These are phyloP conservation scores for Nomada flava DNA, from an alignment of 2,888 invertebrate genomes.

Conservation along the genomic window DNA sequence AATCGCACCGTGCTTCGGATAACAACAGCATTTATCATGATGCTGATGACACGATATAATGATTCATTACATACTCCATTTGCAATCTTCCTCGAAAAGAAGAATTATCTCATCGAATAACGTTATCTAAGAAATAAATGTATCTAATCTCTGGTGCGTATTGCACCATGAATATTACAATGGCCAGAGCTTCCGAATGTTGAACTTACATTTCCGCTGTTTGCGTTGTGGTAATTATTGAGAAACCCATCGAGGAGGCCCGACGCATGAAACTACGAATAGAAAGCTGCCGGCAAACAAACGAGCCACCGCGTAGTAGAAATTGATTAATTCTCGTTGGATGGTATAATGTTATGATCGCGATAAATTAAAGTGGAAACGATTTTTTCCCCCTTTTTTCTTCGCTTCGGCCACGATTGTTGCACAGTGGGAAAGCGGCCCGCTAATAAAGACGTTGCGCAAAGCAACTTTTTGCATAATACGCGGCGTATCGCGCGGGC, in stretches of 20 bases:
- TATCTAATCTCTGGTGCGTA: constrained; percentile 17
- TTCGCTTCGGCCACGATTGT: constrained; percentile 23
- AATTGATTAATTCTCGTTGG: constrained; percentile 58
- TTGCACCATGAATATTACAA: constrained; percentile 20
- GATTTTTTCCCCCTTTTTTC: constrained; percentile 13
- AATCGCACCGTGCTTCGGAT: background rate
- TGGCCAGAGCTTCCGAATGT: background rate
- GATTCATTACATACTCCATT: constrained; percentile 30
- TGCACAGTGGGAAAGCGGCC: constrained; percentile 62
- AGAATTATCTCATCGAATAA: constrained; percentile 28
- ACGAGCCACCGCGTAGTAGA: constrained; percentile 28
- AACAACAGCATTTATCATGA: constrained; percentile 19
- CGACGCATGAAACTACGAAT: constrained; percentile 36
- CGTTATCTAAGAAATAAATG: constrained; percentile 32
- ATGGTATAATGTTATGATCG: constrained; percentile 59
- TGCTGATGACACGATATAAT: constrained; percentile 26
- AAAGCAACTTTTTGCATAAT: constrained; percentile 66
- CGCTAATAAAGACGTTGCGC: constrained; percentile 66
- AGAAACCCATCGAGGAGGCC: constrained; percentile 18
- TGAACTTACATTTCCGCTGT: constrained; percentile 10
- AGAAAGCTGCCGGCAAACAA: constrained; percentile 52
- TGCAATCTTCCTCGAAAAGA: background rate
- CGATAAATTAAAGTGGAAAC: constrained; percentile 64
- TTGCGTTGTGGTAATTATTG: constrained; percentile 26
- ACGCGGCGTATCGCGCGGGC: constrained; percentile 56